These are phyloP conservation scores for Kradibia gibbosae DNA, from an alignment of 1,140 invertebrate species.

Conservation along the genomic window DNA sequence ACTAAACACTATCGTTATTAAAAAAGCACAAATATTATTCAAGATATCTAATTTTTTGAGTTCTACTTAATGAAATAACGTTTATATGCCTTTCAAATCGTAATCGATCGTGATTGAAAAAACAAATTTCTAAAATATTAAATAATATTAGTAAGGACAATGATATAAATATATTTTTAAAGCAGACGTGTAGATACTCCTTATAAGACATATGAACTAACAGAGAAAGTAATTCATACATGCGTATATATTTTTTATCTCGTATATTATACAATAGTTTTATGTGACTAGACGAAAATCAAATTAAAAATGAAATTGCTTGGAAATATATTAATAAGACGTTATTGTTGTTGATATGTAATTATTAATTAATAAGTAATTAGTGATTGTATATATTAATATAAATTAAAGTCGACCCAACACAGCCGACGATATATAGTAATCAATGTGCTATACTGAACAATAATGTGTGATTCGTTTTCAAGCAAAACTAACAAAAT, in stretches of 20 bases:
- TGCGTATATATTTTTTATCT: slow-evolving; percentile 9
- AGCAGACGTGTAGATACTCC: neutral
- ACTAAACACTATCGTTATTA: neutral
- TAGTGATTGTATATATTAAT: neutral
- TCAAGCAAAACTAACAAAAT: slow-evolving; percentile 24
- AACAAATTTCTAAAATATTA: neutral
- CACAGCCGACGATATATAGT: slow-evolving; percentile 15
- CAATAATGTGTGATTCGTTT: slow-evolving; percentile 6
- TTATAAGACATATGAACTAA: slow-evolving; percentile 18
- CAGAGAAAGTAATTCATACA: neutral
- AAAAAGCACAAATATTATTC: neutral
- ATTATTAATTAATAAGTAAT: slow-evolving; percentile 44
- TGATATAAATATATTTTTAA: neutral
- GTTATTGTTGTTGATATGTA: slow-evolving; percentile 41
- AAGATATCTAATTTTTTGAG: neutral
- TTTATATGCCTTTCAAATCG: neutral
- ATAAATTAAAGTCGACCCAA: slow-evolving; percentile 8
- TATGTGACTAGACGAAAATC: neutral
- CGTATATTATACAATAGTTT: slow-evolving; percentile 16
- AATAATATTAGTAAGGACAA: no score
- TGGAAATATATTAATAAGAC: slow-evolving; percentile 4
- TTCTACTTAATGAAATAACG: neutral
- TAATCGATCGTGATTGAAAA: neutral
- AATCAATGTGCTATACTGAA: slow-evolving; percentile 45
- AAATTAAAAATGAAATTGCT: neutral